Evolutionary conservation across 2,113 vertebrate genomes (phyloP), one percentile per base, ranked within the genome.

Genomic region (Physeter macrocephalus): DNA sequence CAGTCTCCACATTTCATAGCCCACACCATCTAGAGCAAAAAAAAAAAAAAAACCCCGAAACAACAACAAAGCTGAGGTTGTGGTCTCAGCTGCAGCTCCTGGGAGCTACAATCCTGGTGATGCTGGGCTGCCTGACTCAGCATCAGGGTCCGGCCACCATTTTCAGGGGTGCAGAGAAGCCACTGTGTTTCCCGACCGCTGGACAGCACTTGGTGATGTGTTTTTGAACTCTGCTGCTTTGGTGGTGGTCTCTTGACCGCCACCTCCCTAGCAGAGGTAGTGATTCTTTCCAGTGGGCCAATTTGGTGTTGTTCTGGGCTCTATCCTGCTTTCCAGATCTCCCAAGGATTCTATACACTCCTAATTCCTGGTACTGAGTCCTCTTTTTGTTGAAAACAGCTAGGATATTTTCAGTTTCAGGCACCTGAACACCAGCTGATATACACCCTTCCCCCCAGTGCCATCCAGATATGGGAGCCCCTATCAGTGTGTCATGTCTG

Each of bases 381-480:
- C 3, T 59, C 43, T 57, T 86, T 84, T 62, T 78, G 64, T 46
- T 86, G 39, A 59, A 93, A 72, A 52, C 71, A 90, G 25, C 71
- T 86, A 29, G 36, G 49, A 17, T 34, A n/a, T n/a, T 61, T 78
- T 88, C 61, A 83, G 6, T 49, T 90, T 72, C 21, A 41, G 34
- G 62, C 1, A 52, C 39, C 13, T 85, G 64, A 34, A 64, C 29
- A 15, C 62, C 52, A 5, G 71, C 5, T 11, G 43, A 67, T 41
- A 25, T 27, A n/a, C 2, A 2, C 0, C 0, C 1, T 11, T 15
- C 5, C 34, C 5, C 25, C 3, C 6, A 25, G 69, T 7, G 10
- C 17, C 49, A 6, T 4, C 9, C 18, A 21, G n/a, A 64, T 80
- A 9, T 11, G 23, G 21, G 29, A 89, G 52, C 13, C 31, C 21